Conservation (phyloP, 2,888 invertebrate species). For the Prosopocoilus inquinatus region DNA sequence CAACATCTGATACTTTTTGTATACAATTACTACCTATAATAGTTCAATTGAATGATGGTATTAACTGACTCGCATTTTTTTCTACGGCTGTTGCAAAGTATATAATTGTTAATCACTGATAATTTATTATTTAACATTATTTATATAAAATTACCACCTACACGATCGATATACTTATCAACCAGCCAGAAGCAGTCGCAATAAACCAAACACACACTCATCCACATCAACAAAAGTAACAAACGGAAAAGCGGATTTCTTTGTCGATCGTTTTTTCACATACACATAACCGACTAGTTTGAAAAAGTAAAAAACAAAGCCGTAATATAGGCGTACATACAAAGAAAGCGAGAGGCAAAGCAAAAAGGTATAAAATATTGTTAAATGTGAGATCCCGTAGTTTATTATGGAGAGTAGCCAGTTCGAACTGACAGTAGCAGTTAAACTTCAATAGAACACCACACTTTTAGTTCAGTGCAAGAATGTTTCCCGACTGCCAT, state of each 20-base stretch:
- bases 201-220: slow-evolving; percentile 19
- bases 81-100: slow-evolving; percentile 50
- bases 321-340: slow-evolving; percentile 29
- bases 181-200: slow-evolving; percentile 37
- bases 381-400: slow-evolving; percentile 50
- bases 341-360: slow-evolving; percentile 6
- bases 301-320: too few species aligned
- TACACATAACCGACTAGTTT: too few species aligned
- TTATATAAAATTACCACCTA: slow-evolving; percentile 23
- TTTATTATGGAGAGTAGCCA: slow-evolving; percentile 44
- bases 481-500: slow-evolving; percentile 48
- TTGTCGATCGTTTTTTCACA: too few species aligned
- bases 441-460: slow-evolving; percentile 34
- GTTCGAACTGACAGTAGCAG: slow-evolving; percentile 41
- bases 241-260: too few species aligned
- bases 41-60: slow-evolving; percentile 33
- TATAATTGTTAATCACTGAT: slow-evolving; percentile 31
- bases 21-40: not conserved
- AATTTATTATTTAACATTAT: slow-evolving; percentile 12
- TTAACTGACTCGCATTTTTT: slow-evolving; percentile 45
- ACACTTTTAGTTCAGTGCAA: slow-evolving; percentile 42
- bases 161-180: slow-evolving; percentile 37
- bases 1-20: not conserved
- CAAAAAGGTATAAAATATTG: slow-evolving; percentile 37
- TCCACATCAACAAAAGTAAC: slow-evolving; percentile 1